These are phyloP conservation scores for Sebastes iracundus DNA, from an alignment of 2,797 vertebrate species.

Conservation along the genomic window DNA sequence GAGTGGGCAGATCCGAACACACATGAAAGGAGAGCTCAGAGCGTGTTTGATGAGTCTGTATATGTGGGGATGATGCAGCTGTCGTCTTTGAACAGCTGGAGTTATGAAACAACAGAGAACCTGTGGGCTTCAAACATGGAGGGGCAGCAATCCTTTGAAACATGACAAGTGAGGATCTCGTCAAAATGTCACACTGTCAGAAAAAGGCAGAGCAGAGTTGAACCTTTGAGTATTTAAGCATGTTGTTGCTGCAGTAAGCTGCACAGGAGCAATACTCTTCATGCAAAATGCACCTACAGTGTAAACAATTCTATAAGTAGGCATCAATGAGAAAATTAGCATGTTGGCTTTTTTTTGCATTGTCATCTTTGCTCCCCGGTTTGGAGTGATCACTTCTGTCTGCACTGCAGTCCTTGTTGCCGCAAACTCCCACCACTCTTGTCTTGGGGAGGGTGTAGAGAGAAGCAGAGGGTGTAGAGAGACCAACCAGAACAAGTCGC, in stretches of 20 bases:
- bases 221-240: conserved; percentile 18
- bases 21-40: conserved; percentile 72
- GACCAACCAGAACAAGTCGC: neutral
- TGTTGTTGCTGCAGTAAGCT: neutral
- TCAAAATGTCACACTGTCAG: conserved; percentile 63
- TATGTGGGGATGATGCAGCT: conserved; percentile 21
- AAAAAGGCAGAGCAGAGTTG: conserved; percentile 22
- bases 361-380: neutral
- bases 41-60: conserved; percentile 35
- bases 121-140: conserved; percentile 63
- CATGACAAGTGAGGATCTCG: conserved; percentile 41
- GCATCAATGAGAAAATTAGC: neutral
- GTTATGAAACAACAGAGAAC: conserved; percentile 47
- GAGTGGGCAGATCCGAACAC: conserved; percentile 38
- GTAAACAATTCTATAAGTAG: neutral
- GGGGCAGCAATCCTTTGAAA: conserved; percentile 55
- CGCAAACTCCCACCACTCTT: neutral
- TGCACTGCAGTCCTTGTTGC: conserved; percentile 11
- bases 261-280: neutral
- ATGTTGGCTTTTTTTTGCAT: neutral
- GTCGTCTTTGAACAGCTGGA: conserved; percentile 53
- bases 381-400: neutral
- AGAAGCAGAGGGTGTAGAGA: neutral
- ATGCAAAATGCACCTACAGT: neutral
- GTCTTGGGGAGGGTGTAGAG: neutral